Base-by-base conservation (phyloP, 2,113 vertebrate species). In the Neogobius melanostomus region DNA sequence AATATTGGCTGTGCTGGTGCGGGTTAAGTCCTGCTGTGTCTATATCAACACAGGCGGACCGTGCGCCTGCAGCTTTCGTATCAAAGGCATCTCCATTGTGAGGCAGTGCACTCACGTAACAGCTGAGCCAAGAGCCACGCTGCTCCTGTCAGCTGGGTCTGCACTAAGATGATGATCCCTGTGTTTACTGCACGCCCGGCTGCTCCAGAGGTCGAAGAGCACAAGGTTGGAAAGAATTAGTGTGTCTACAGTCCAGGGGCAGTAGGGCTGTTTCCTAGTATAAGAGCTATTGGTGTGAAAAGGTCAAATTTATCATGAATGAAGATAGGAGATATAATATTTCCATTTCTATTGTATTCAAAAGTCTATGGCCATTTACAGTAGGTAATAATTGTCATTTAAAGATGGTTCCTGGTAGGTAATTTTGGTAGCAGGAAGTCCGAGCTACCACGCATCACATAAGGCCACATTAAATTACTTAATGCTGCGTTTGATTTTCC, bases 81-180 rank as follows among this genome's bases (percentile, higher is more conserved):
- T 57, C 15, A 70, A 43, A 60, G 1, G 5, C 64, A 61, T 66
- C 69, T 21, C 66, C 65, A 6, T 60, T 60, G 44, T 36, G 12
- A 64, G 61, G 48, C 15, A 46, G 69, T 11, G 21, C 72, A 16
- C 60, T 66, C 71, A 21, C 17, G 12, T 60, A 11, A 43, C 57
- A 59, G 21, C 54, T 66, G 67, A 36, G 66, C 52, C 54, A 59
- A 56, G 54, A 53, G 51, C 46, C 15, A 49, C 68, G 16, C 53
- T 0, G 50, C 72, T 81, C 77, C 83, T 74, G 51, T 82, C 83
- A 74, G 75, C 64, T 69, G 73, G 61, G 67, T 67, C 70, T 62
- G 17, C 2, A 46, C 76, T 81, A 75, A 79, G 75, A 77, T 84
- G 79, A 83, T 90, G 76, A 85, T 83, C 83, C 75, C 64, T 68